phyloP scores from a whole-genome alignment of 2,113 vertebrate species.

The Dicrurus megarhynchus region DNA sequence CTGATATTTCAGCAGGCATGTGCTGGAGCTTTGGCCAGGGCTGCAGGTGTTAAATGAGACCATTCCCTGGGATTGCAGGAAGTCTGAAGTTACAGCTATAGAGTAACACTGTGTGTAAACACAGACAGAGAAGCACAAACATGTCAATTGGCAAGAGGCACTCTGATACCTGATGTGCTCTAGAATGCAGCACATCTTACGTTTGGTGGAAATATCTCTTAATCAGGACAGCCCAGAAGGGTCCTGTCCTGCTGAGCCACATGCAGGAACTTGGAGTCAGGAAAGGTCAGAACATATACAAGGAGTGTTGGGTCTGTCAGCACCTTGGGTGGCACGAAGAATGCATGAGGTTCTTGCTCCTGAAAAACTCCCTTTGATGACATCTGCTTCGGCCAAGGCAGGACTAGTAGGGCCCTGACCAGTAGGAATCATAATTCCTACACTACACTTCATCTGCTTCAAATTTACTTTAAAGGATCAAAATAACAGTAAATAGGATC shows the following conservation, averaged over 20 bases:
- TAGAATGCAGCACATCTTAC: not conserved
- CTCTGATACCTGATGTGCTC: not conserved
- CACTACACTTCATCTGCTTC: not conserved
- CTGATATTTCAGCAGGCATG: not conserved
- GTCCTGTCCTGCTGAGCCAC: not conserved
- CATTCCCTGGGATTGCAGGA: not conserved
- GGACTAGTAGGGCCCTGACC: not conserved
- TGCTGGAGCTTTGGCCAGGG: not conserved
- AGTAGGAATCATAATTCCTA: not conserved
- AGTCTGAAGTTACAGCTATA: constrained; percentile 30
- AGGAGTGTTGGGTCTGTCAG: rapidly evolving
- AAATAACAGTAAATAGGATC: not conserved
- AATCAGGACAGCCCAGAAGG: not conserved
- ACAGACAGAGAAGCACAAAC: not conserved
- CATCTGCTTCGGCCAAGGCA: not conserved
- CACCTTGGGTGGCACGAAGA: not conserved
- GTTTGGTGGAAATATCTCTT: not conserved
- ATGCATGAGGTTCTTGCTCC: not conserved
- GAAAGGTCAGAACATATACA: not conserved
- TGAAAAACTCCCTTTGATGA: not conserved
- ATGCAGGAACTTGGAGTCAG: not conserved
- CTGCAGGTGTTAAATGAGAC: not conserved
- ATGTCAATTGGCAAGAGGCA: not conserved
- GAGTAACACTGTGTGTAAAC: not conserved
- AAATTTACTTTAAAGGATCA: not conserved